phyloP scores from a whole-genome alignment of 2,888 invertebrate species.

The Pyralis farinalis region DNA sequence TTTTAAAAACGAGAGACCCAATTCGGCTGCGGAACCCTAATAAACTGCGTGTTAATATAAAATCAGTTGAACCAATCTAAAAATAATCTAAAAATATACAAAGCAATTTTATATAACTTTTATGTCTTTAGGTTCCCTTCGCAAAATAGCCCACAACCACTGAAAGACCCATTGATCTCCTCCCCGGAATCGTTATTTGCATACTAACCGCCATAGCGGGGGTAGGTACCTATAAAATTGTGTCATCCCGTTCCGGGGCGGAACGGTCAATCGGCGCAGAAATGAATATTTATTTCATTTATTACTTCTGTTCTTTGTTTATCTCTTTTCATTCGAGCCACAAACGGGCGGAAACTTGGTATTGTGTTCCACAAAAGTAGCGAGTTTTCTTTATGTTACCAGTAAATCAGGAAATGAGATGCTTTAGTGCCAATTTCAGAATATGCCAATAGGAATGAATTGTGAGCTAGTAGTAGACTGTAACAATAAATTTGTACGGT shows the following conservation, averaged over 20 bases:
- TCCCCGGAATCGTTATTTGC: constrained; percentile 14
- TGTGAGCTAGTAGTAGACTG: too few species aligned
- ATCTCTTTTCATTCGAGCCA: constrained; percentile 6
- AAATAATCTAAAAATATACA: too few species aligned
- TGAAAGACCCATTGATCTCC: constrained; percentile 11
- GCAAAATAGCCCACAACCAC: constrained; percentile 7
- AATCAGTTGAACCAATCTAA: too few species aligned
- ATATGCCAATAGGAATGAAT: too few species aligned
- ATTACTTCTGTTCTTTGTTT: constrained; percentile 15
- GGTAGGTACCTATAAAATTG: constrained; percentile 14
- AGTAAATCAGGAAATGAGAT: neutral
- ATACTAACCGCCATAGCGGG: constrained; percentile 15
- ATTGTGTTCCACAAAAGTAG: neutral
- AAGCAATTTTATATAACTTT: neutral
- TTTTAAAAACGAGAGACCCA: too few species aligned
- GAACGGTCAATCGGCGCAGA: constrained; percentile 13
- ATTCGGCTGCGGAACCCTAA: too few species aligned
- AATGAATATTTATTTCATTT: constrained; percentile 20
- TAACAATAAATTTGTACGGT: too few species aligned
- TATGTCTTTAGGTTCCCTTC: neutral
- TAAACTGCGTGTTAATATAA: too few species aligned
- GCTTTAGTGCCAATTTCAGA: too few species aligned
- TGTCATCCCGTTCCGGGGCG: constrained; percentile 11
- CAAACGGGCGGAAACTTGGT: constrained; percentile 1
- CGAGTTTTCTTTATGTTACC: neutral